These are phyloP conservation scores for Xyliphius kryptos DNA, from an alignment of 2,113 vertebrate species.

Conservation along the genomic window DNA sequence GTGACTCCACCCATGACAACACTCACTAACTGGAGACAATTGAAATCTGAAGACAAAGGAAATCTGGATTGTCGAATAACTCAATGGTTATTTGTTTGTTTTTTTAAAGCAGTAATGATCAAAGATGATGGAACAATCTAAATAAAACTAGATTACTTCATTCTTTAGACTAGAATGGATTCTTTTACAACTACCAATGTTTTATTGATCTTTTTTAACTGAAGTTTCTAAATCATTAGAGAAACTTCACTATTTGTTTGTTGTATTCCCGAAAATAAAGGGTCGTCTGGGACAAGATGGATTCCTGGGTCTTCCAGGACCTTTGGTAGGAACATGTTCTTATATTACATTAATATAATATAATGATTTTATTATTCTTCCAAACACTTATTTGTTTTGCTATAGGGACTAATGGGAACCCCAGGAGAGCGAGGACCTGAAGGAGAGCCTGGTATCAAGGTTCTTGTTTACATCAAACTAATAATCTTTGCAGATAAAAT, in stretches of 20 bases:
- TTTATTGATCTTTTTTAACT: no score
- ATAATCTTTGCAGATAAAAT: slow-evolving; percentile 22
- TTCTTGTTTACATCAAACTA: slow-evolving; percentile 56
- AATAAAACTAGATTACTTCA: no score
- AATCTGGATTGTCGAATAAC: no score
- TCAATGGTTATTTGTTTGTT: no score
- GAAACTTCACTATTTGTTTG: slow-evolving; percentile 6
- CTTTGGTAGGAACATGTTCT: slow-evolving; percentile 52
- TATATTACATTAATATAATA: neutral
- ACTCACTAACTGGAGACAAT: no score
- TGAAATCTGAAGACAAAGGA: no score
- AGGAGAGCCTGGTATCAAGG: slow-evolving; percentile 72
- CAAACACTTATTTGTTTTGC: slow-evolving; percentile 16
- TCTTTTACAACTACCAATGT: no score
- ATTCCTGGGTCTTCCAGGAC: slow-evolving; percentile 60
- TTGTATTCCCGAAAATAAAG: slow-evolving; percentile 38
- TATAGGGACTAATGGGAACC: slow-evolving; percentile 64
- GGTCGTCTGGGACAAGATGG: slow-evolving; percentile 57
- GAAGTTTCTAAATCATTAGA: neutral
- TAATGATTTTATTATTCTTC: no score
- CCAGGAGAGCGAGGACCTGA: slow-evolving; percentile 59
- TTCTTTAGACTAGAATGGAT: no score
- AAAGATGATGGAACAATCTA: no score
- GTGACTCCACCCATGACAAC: no score
- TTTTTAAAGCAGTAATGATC: no score